These are phyloP conservation scores for Steatocranus sp. DNA, from an alignment of 2,797 vertebrate genomes.

Conservation along the genomic window DNA sequence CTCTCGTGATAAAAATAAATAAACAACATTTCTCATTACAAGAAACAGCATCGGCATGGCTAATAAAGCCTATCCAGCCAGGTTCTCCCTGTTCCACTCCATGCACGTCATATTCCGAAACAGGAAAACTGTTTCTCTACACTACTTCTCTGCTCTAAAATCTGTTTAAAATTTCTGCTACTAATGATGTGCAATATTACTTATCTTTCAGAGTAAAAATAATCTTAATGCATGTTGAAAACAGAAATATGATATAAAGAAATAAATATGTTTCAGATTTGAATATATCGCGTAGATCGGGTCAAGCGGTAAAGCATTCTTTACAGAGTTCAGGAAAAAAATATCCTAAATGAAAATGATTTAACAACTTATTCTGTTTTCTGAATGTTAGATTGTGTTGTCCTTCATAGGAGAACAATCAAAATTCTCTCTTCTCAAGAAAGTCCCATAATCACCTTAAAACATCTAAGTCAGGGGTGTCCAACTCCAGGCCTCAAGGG, in stretches of 20 bases:
- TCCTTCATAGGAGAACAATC: background rate
- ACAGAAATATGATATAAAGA: background rate
- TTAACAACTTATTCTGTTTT: background rate
- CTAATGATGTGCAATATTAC: background rate
- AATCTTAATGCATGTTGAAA: background rate
- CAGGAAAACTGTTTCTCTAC: background rate
- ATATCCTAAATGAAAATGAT: background rate
- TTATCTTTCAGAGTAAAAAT: background rate
- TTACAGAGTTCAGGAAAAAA: background rate
- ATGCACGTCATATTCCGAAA: background rate
- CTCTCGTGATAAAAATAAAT: background rate
- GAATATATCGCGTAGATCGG: background rate
- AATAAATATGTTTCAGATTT: background rate
- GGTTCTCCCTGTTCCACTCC: background rate
- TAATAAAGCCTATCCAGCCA: background rate
- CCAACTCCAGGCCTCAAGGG: background rate
- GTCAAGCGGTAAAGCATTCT: background rate
- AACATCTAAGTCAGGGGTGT: background rate
- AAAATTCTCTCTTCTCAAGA: background rate
- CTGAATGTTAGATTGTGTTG: background rate
- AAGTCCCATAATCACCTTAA: background rate
- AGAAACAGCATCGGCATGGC: background rate
- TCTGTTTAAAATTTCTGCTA: background rate
- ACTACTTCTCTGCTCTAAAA: background rate
- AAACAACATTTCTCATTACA: background rate